phyloP scores from a whole-genome alignment of 2,797 vertebrate species.

The Pipistrellus pipistrellus region DNA sequence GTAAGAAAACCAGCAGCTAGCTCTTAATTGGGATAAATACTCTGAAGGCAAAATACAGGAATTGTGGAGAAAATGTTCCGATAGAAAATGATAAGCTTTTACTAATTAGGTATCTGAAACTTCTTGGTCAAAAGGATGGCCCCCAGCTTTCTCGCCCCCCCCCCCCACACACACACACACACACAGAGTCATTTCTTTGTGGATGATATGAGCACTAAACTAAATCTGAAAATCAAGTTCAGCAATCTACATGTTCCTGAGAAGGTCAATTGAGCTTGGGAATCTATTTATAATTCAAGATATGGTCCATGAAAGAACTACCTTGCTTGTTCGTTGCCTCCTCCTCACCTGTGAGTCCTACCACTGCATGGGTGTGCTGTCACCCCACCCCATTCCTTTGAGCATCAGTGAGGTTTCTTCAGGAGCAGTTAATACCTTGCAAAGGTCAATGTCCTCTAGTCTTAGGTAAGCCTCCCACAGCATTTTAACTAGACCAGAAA shows the following conservation, averaged over 20 bases:
- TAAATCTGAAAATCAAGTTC: background rate
- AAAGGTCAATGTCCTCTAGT: conserved; percentile 63
- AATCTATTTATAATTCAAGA: background rate
- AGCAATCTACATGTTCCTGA: background rate
- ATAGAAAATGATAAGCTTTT: background rate
- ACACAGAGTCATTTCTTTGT: background rate
- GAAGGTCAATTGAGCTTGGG: background rate
- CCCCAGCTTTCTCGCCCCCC: background rate
- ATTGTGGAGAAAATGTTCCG: background rate
- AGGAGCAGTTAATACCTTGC: background rate
- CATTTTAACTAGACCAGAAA: conserved; percentile 51
- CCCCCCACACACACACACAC: no score
- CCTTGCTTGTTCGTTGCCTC: background rate
- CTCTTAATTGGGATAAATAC: background rate
- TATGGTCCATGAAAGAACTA: background rate
- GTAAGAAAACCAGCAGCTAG: background rate
- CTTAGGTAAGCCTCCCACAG: conserved; percentile 44
- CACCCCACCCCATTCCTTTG: conserved; percentile 62
- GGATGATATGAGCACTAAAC: background rate
- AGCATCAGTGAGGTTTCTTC: conserved; percentile 22
- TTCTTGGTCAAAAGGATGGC: background rate
- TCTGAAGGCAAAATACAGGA: background rate
- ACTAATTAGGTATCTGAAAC: background rate
- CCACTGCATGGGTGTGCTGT: conserved; percentile 11
- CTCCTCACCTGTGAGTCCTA: background rate